phyloP scores from a whole-genome alignment of 2,797 vertebrate genomes.

The Furcifer pardalis region DNA sequence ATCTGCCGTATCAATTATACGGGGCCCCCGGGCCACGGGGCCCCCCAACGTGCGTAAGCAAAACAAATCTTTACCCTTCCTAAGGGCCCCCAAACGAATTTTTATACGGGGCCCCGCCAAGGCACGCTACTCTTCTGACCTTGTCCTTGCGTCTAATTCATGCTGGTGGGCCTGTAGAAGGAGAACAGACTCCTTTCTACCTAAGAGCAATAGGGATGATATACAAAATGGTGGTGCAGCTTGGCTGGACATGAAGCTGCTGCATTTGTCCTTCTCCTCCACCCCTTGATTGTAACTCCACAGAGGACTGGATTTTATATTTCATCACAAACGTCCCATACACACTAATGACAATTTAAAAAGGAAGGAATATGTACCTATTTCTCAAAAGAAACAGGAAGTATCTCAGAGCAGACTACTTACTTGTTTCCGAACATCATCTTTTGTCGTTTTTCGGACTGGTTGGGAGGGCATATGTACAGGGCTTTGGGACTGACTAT shows the following conservation, averaged over 20 bases:
- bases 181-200: not conserved
- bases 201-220: not conserved
- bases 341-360: not conserved
- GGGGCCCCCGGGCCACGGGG: too few relatives aligned
- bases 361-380: not conserved
- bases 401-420: constrained; percentile 4
- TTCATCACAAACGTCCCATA: not conserved
- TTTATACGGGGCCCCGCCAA: too few relatives aligned
- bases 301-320: not conserved
- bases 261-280: not conserved
- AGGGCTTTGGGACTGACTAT: constrained; percentile 89
- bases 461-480: constrained; percentile 86
- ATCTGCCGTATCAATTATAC: too few relatives aligned
- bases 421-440: constrained; percentile 92
- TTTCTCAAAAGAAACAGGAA: constrained; percentile 14
- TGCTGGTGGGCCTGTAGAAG: not conserved
- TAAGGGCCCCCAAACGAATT: too few relatives aligned
- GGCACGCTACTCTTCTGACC: too few relatives aligned
- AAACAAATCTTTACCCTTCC: too few relatives aligned
- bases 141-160: not conserved
- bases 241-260: not conserved
- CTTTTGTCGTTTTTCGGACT: constrained; percentile 87
- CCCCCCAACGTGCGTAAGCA: too few relatives aligned
- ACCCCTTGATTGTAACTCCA: not conserved
- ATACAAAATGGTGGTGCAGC: not conserved